Percentiles rank a stretch among this genome's conserved stretches.
Conservation (phyloP, 2,888 invertebrate genomes). For the Pseudococcus longispinus region DNA sequence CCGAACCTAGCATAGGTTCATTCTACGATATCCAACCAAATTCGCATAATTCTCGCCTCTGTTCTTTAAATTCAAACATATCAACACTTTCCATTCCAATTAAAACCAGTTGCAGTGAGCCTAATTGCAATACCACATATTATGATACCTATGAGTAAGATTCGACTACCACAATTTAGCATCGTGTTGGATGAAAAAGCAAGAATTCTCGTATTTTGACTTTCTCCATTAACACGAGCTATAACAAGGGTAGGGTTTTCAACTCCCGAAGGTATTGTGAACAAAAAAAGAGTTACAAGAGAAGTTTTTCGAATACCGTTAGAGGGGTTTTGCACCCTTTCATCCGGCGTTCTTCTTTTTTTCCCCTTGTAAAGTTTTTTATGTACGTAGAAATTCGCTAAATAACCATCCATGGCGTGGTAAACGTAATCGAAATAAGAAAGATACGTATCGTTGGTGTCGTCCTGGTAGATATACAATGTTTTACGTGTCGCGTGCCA, state of each 20-base stretch:
- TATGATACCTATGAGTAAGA: no score
- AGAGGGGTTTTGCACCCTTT: not conserved
- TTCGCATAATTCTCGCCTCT: not conserved
- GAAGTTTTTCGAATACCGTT: not conserved
- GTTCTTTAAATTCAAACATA: no score
- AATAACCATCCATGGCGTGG: not conserved
- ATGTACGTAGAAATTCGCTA: not conserved
- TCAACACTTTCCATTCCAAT: constrained; percentile 1
- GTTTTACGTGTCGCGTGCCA: not conserved
- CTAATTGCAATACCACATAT: not conserved
- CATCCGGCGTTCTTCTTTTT: not conserved
- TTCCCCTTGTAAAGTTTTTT: not conserved
- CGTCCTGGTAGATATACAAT: not conserved
- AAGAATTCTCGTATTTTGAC: not conserved
- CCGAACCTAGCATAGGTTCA: not conserved
- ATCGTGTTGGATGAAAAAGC: not conserved
- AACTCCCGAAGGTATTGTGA: not conserved
- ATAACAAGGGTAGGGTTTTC: not conserved
- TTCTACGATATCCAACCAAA: not conserved
- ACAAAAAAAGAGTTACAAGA: not conserved
- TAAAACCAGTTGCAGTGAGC: not conserved
- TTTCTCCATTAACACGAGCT: not conserved
- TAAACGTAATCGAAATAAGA: not conserved
- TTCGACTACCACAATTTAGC: not conserved
- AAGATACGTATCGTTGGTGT: not conserved